Percentiles rank a stretch among this genome's conserved stretches.
phyloP scores from a whole-genome alignment of 2,888 invertebrate genomes.

The Leucoma salicis region DNA sequence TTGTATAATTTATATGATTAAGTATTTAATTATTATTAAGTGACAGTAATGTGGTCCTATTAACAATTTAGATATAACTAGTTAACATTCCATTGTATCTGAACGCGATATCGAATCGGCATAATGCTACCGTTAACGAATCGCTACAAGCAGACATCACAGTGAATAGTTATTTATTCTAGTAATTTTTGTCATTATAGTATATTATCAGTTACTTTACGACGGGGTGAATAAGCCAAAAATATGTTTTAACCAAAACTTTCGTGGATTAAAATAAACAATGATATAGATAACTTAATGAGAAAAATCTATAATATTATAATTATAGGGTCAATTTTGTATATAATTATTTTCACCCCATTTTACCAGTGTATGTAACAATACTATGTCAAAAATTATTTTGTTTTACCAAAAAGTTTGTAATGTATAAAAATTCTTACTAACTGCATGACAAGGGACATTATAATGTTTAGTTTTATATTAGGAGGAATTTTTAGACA shows the following conservation, averaged over 20 bases:
- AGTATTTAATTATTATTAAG: conserved; percentile 65
- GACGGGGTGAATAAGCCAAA: not conserved
- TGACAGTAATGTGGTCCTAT: conserved; percentile 71
- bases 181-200: conserved; percentile 33
- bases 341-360: not conserved
- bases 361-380: conserved; percentile 13
- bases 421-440: conserved; percentile 51
- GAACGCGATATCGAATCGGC: conserved; percentile 18
- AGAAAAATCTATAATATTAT: no score
- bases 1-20: conserved; percentile 54
- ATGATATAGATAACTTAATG: no score
- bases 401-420: conserved; percentile 58
- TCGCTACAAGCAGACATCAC: conserved; percentile 42
- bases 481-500: conserved; percentile 54
- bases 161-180: conserved; percentile 23
- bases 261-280: no score
- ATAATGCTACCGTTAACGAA: not conserved
- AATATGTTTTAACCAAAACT: no score
- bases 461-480: conserved; percentile 49
- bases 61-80: conserved; percentile 62
- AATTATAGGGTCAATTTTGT: no score
- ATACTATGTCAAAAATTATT: conserved; percentile 42
- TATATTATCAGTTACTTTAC: conserved; percentile 11
- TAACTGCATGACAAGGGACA: conserved; percentile 73
- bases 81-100: conserved; percentile 70